A percentile compares a stretch with the other conserved stretches of the same genome.
Evolutionary conservation across 2,797 vertebrate genomes (phyloP).

Genomic region (Cheirogaleus major): DNA sequence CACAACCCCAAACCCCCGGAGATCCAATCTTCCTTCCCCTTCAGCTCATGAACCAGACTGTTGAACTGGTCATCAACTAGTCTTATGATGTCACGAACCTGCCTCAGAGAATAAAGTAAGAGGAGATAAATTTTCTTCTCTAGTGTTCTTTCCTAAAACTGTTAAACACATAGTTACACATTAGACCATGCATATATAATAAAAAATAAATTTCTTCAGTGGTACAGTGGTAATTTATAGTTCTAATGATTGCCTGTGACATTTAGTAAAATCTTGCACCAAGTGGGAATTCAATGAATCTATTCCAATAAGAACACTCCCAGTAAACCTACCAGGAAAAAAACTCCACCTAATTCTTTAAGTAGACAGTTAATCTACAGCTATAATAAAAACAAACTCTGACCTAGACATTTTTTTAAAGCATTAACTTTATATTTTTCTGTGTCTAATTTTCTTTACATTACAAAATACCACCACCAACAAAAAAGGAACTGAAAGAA

Average conservation of each 20-base stretch:
- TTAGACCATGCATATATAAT: not conserved
- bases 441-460: not conserved
- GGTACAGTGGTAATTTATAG: not conserved
- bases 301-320: not conserved
- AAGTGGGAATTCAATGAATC: not conserved
- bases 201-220: not conserved
- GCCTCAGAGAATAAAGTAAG: not conserved
- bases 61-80: not conserved
- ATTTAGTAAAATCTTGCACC: not conserved
- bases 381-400: constrained; percentile 1
- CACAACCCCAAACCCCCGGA: not conserved
- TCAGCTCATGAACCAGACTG: not conserved
- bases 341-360: not conserved
- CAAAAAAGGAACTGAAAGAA: not conserved
- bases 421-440: not conserved
- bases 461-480: not conserved
- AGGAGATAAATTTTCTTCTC: not conserved
- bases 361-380: not conserved
- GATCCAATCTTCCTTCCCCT: not conserved
- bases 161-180: not conserved
- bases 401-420: constrained; percentile 12
- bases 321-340: not conserved
- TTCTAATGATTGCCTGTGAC: not conserved
- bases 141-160: constrained; percentile 17
- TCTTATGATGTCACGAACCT: not conserved